Evolutionary conservation across 2,888 invertebrate species (phyloP), one percentile per base, ranked within the genome.

Genomic region (Morpho achilles): DNA sequence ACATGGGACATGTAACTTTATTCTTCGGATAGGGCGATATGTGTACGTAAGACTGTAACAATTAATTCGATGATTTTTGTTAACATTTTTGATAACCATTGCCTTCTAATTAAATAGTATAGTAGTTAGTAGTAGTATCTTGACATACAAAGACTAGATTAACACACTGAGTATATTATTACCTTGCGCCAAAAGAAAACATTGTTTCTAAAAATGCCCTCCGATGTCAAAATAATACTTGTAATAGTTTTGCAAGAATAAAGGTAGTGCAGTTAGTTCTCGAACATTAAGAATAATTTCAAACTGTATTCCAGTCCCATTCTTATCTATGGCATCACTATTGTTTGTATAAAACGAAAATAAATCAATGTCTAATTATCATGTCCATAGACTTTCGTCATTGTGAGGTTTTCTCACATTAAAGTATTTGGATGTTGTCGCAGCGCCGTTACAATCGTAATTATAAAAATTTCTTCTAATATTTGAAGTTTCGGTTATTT

Each of bases 381-480:
- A 61, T 53, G 58, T 23, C 53, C 46, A 59, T 59, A 56, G 22
- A 58, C 64, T 65, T 56, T 58, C 63, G 50, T 56, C 67, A 61
- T 67, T 68, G 69, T 68, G 53, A 61, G 39, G 9, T 59, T 60
- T 64, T 69, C 72, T 71, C 73, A 74, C 73, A 69, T 71, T 66
- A 67, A 66, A 68, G 50, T 57, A 61, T 61, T 61, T 52, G 59
- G 61, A 65, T 62, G 63, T 59, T 64, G 65, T 63, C 62, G 58
- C 54, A 50, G 56, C 46, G 50, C 62, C 62, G 62, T 69, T 65
- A 67, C 67, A 67, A 69, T 67, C 56, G 70, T 65, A 71, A 71
- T 71, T 71, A 70, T 67, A 70, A 69, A 69, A 69, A 70, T 69
- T 67, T 70, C 66, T 58, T 63, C 65, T 67, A 67, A 67, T 69